Percentiles rank a stretch among this genome's conserved stretches.
phyloP scores from a whole-genome alignment of 2,113 vertebrate genomes.

The Tyrannus savana region DNA sequence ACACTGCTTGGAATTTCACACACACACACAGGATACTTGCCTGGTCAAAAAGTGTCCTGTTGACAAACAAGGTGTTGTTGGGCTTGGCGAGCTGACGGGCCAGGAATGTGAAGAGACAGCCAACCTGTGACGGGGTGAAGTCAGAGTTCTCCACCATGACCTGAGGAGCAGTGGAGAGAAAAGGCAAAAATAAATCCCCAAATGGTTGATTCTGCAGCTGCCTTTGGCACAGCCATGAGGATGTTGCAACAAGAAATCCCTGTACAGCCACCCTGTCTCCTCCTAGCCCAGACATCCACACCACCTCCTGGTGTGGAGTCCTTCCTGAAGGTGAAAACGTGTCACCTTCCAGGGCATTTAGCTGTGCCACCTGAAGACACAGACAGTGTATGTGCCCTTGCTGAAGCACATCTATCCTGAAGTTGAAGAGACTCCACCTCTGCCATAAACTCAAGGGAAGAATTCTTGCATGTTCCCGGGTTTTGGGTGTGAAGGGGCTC shows the following conservation, averaged over 20 bases:
- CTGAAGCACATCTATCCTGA: neutral
- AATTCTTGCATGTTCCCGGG: neutral
- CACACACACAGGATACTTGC: conserved; percentile 55
- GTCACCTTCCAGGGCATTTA: neutral
- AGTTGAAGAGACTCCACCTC: neutral
- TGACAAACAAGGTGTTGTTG: conserved; percentile 97
- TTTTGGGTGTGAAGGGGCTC: neutral
- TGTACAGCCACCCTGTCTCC: neutral
- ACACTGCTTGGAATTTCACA: neutral
- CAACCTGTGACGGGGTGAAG: conserved; percentile 96
- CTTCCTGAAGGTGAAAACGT: neutral
- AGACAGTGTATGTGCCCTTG: neutral
- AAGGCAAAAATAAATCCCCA: neutral
- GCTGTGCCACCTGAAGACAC: neutral
- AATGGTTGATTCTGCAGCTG: neutral
- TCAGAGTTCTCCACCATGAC: conserved; percentile 98
- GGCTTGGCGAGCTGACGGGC: conserved; percentile 96
- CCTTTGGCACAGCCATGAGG: neutral
- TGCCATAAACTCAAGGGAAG: neutral
- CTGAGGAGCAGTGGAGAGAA: conserved; percentile 62
- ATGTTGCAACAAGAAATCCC: neutral
- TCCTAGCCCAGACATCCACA: neutral
- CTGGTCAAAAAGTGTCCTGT: conserved; percentile 98
- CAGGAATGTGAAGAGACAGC: conserved; percentile 96
- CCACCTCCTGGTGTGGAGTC: neutral